These are phyloP conservation scores for Lanius collurio DNA, from an alignment of 2,113 vertebrate species.

Conservation along the genomic window DNA sequence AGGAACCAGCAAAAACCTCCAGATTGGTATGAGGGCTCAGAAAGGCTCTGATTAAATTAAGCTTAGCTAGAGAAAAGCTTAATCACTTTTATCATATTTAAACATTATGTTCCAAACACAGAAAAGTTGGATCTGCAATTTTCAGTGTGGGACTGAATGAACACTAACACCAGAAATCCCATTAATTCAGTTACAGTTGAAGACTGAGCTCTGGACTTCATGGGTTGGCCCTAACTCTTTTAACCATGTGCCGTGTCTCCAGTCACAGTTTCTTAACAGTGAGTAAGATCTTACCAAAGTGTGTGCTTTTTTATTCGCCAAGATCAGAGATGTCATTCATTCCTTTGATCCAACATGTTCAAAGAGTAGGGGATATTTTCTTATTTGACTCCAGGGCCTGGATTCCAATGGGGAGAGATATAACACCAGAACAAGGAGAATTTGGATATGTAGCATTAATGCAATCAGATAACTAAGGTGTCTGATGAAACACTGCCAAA, in stretches of 20 bases:
- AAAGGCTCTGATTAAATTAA: neutral
- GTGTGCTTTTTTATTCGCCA: neutral
- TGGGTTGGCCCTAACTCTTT: neutral
- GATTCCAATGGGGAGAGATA: slow-evolving; percentile 4
- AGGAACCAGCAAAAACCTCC: neutral
- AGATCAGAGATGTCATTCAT: slow-evolving; percentile 9
- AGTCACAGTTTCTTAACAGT: neutral
- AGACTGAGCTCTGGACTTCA: neutral
- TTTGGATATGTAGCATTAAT: neutral
- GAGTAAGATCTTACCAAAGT: neutral
- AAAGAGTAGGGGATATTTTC: slow-evolving; percentile 22
- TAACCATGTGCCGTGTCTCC: neutral
- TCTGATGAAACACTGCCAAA: slow-evolving; percentile 24
- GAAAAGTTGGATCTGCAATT: neutral
- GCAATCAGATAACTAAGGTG: slow-evolving; percentile 1
- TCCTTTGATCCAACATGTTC: slow-evolving; percentile 43
- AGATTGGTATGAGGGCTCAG: neutral
- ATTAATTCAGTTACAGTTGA: neutral
- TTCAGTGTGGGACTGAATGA: neutral
- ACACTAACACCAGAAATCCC: neutral
- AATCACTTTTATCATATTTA: neutral
- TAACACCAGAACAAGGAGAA: slow-evolving; percentile 6
- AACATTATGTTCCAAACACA: neutral
- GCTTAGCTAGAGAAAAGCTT: neutral
- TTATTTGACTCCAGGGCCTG: slow-evolving; percentile 38